phyloP scores from a whole-genome alignment of 2,888 invertebrate species.

The Mythimna pallens region DNA sequence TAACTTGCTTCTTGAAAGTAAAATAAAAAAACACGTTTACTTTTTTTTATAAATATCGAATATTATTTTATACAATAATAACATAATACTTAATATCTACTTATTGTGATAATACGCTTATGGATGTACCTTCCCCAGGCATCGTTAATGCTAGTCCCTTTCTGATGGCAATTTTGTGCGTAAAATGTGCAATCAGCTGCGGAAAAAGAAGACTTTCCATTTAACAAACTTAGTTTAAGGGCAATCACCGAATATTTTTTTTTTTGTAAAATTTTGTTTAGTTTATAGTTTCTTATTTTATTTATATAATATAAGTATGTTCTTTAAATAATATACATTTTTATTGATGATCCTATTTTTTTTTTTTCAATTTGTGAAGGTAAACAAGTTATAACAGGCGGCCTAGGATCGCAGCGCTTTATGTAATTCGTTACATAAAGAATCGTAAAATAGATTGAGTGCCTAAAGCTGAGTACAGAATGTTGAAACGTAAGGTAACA shows the following conservation, averaged over 20 bases:
- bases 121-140: slow-evolving; percentile 40
- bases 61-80: not conserved
- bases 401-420: not conserved
- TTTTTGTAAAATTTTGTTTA: slow-evolving; percentile 21
- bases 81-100: slow-evolving; percentile 18
- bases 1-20: not conserved
- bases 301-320: slow-evolving; percentile 2
- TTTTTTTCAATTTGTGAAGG: not conserved
- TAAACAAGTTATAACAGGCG: too few species aligned
- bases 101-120: slow-evolving; percentile 29
- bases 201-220: slow-evolving; percentile 44
- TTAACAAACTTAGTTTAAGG: slow-evolving; percentile 42
- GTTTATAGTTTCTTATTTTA: slow-evolving; percentile 2
- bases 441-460: too few species aligned
- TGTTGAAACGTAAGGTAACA: too few species aligned
- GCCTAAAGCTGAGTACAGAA: too few species aligned
- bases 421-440: too few species aligned
- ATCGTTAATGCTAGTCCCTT: slow-evolving; percentile 53
- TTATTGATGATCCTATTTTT: slow-evolving; percentile 1
- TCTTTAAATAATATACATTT: slow-evolving; percentile 24
- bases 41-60: too few species aligned
- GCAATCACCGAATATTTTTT: slow-evolving; percentile 23
- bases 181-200: slow-evolving; percentile 35
- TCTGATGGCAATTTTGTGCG: slow-evolving; percentile 45
- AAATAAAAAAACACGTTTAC: not conserved